phyloP scores from a whole-genome alignment of 2,113 vertebrate genomes.

The Hyperoodon ampullatus region DNA sequence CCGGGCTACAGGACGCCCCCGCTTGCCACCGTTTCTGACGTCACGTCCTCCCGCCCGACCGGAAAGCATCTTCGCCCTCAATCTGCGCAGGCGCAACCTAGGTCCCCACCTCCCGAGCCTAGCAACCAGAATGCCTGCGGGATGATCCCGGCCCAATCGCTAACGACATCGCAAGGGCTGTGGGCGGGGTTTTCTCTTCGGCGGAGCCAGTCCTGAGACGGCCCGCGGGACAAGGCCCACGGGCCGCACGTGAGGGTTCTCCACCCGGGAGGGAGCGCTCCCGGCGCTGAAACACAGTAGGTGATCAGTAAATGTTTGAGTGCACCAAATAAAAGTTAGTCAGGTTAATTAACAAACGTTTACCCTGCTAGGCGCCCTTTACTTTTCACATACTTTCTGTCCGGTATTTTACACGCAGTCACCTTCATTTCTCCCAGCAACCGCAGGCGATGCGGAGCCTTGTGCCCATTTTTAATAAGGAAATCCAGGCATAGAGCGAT shows the following conservation, averaged over 20 bases:
- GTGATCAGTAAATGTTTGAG: background rate
- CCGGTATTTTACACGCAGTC: background rate
- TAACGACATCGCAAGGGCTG: background rate
- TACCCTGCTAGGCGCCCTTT: background rate
- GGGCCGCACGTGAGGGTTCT: background rate
- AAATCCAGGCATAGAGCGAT: background rate
- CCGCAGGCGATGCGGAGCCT: background rate
- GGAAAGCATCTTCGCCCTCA: background rate
- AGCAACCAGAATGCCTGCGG: background rate
- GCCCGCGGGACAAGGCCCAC: slow-evolving; percentile 53
- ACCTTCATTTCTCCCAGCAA: background rate
- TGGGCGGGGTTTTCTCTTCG: background rate
- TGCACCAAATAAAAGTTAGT: background rate
- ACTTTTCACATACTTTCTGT: background rate
- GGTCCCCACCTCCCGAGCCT: background rate
- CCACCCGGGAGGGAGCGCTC: rapidly evolving
- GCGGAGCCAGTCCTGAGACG: slow-evolving; percentile 29
- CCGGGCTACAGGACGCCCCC: background rate
- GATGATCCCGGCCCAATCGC: background rate
- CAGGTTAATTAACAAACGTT: background rate
- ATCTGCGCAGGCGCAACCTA: background rate
- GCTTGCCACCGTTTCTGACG: background rate
- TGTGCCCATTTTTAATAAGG: background rate
- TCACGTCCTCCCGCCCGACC: slow-evolving; percentile 56
- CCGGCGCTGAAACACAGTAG: rapidly evolving